Conservation (phyloP, 2,888 invertebrate genomes). For the Eupithecia centaureata region DNA sequence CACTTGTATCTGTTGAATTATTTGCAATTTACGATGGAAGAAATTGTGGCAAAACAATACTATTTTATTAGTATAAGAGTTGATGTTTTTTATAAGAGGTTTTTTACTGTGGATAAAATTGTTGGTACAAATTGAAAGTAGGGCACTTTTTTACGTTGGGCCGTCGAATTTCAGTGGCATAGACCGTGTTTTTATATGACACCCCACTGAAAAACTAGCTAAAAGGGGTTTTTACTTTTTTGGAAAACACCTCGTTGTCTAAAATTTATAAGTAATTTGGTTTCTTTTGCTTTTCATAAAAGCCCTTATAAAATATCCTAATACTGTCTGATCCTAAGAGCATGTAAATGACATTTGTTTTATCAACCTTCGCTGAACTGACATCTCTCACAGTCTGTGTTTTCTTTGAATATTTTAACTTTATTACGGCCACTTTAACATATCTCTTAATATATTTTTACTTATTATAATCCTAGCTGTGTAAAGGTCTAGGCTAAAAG, state of each 20-base stretch:
- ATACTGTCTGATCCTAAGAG: conserved; percentile 2
- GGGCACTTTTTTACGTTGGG: too few relatives aligned
- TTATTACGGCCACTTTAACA: conserved; percentile 8
- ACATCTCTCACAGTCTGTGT: background rate
- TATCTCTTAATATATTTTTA: background rate
- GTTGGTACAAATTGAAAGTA: too few relatives aligned
- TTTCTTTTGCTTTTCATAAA: background rate
- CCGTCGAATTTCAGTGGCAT: too few relatives aligned
- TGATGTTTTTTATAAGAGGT: background rate
- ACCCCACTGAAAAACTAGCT: too few relatives aligned
- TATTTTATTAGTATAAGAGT: background rate
- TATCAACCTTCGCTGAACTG: background rate
- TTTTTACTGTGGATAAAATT: too few relatives aligned
- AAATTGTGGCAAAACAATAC: background rate
- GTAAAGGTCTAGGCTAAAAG: background rate
- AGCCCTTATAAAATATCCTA: background rate
- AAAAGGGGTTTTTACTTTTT: too few relatives aligned
- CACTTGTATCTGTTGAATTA: background rate
- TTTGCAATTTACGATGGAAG: background rate
- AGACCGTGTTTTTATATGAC: too few relatives aligned
- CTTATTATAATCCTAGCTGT: background rate
- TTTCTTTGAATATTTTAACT: conserved; percentile 12
- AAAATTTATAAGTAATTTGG: background rate
- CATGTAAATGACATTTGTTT: background rate
- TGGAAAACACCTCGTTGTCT: too few relatives aligned